These are phyloP conservation scores for Lithophane socia DNA, from an alignment of 2,888 invertebrate species.

Conservation along the genomic window DNA sequence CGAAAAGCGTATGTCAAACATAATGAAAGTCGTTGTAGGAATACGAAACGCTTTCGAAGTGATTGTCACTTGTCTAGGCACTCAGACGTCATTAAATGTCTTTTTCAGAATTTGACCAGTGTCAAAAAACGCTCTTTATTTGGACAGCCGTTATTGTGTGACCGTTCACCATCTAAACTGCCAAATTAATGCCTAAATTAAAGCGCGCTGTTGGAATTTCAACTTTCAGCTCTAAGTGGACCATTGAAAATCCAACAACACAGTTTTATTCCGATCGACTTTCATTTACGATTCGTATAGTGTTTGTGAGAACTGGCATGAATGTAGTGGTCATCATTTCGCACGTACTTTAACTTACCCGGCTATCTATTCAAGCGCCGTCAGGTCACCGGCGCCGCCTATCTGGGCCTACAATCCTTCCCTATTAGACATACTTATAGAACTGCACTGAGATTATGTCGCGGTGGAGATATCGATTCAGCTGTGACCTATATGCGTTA, in stretches of 20 bases:
- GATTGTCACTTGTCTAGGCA: too few species aligned
- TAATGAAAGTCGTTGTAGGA: too few species aligned
- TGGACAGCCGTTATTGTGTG: neutral
- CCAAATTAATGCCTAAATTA: neutral
- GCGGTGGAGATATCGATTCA: slow-evolving; percentile 9
- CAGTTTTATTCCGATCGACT: too few species aligned
- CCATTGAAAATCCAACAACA: too few species aligned
- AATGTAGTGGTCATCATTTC: neutral
- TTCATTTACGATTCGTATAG: neutral
- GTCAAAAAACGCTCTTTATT: neutral
- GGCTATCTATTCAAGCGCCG: too few species aligned
- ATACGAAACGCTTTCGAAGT: too few species aligned
- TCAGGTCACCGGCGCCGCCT: neutral
- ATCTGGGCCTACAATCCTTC: neutral
- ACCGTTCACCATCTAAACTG: neutral
- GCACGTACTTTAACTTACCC: neutral
- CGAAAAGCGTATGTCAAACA: too few species aligned
- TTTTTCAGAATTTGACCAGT: neutral
- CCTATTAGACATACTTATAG: too few species aligned
- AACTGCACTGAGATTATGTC: neutral
- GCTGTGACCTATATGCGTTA: slow-evolving; percentile 5
- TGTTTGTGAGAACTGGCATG: neutral
- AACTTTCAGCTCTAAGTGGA: too few species aligned
- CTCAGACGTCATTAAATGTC: neutral
- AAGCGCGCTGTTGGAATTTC: neutral